Conservation (phyloP, 1,140 invertebrate genomes). For the Cotesia vestalis region DNA sequence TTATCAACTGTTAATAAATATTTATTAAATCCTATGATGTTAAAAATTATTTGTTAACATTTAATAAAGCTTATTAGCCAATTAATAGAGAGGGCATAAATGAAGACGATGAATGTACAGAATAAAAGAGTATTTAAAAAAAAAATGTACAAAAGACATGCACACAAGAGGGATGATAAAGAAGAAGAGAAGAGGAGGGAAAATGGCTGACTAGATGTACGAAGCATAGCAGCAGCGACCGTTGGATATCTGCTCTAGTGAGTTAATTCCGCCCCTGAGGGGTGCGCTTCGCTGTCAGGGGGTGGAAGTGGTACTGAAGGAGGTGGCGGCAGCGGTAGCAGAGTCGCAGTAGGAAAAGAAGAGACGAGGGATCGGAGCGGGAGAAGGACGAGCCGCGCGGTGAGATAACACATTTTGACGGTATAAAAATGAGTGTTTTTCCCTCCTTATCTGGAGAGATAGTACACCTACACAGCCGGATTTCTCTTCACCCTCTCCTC, state of each 20-base stretch:
- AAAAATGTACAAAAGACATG: slow-evolving; percentile 15
- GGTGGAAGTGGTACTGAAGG: slow-evolving; percentile 10
- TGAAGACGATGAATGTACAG: slow-evolving; percentile 27
- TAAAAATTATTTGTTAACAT: too few species aligned
- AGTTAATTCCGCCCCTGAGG: slow-evolving; percentile 63
- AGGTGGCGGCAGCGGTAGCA: slow-evolving; percentile 30
- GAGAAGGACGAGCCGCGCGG: slow-evolving; percentile 43
- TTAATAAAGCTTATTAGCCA: too few species aligned
- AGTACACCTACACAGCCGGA: slow-evolving; percentile 49
- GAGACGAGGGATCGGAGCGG: slow-evolving; percentile 34
- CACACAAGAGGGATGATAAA: slow-evolving; percentile 14
- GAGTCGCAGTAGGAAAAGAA: slow-evolving; percentile 27
- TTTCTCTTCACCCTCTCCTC: slow-evolving; percentile 40
- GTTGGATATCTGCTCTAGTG: slow-evolving; percentile 59
- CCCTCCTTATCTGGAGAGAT: slow-evolving; percentile 55
- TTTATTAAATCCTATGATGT: too few species aligned
- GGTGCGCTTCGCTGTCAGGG: slow-evolving; percentile 35
- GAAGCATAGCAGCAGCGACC: slow-evolving; percentile 32
- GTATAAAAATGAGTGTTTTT: slow-evolving; percentile 65
- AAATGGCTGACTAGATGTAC: slow-evolving; percentile 40
- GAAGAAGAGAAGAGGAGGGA: slow-evolving; percentile 22
- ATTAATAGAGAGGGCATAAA: slow-evolving; percentile 41
- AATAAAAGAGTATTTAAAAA: slow-evolving; percentile 25
- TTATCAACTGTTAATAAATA: too few species aligned
- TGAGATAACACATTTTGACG: slow-evolving; percentile 63